phyloP scores from a whole-genome alignment of 1,140 invertebrate species.

The Glossosoma conforme region DNA sequence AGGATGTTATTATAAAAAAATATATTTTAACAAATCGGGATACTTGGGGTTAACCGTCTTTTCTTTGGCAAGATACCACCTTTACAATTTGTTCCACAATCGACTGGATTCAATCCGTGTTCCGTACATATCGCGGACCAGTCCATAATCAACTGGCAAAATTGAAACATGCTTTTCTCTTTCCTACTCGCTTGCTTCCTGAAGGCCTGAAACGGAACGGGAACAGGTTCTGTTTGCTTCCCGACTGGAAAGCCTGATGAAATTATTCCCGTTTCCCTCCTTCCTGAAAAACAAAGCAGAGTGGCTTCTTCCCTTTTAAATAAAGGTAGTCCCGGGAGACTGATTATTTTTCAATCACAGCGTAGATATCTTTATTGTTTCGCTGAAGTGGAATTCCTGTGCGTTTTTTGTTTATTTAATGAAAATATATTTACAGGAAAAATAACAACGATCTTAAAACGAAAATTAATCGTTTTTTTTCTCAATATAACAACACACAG shows the following conservation, averaged over 20 bases:
- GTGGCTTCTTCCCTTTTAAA: constrained; percentile 24
- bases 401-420: too few relatives aligned
- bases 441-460: too few relatives aligned
- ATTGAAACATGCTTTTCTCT: constrained; percentile 16
- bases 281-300: constrained; percentile 13
- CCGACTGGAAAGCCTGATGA: constrained; percentile 14
- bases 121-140: not conserved
- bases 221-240: constrained; percentile 7
- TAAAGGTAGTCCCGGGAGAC: constrained; percentile 25
- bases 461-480: too few relatives aligned
- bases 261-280: constrained; percentile 22
- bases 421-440: too few relatives aligned
- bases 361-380: constrained; percentile 19
- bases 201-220: constrained; percentile 8
- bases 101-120: not conserved
- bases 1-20: too few relatives aligned
- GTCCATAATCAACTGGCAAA: constrained; percentile 17
- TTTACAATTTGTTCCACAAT: not conserved
- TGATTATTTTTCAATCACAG: constrained; percentile 32
- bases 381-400: constrained; percentile 2
- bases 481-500: too few relatives aligned
- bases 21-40: too few relatives aligned
- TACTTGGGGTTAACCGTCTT: too few relatives aligned
- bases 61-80: too few relatives aligned
- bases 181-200: constrained; percentile 6